Conservation (phyloP, 37 sponge, comb jelly and placozoan species). For the Tethya wilhelma region DNA sequence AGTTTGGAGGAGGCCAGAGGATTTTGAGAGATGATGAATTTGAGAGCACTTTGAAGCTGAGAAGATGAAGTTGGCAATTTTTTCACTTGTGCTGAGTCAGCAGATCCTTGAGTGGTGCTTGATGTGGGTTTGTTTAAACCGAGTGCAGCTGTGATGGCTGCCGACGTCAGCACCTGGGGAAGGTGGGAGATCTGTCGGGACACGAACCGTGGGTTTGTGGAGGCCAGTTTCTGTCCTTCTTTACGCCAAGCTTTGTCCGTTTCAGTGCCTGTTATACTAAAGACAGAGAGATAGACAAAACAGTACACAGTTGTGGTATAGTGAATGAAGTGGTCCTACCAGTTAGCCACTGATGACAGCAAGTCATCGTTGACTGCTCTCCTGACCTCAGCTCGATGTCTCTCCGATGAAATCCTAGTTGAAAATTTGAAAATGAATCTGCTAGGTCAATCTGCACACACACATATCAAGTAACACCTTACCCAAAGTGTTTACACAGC, state of each 20-base stretch:
- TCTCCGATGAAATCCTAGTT: conserved; percentile 73
- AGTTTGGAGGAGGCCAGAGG: neutral
- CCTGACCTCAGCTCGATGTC: conserved; percentile 85
- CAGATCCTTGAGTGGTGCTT: neutral
- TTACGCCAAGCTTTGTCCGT: conserved; percentile 42
- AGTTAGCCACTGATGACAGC: conserved; percentile 53
- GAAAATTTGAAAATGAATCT: neutral
- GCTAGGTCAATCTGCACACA: neutral
- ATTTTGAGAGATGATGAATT: conserved; percentile 33
- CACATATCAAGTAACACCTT: neutral
- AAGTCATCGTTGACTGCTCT: conserved; percentile 87
- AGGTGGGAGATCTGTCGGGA: conserved; percentile 20
- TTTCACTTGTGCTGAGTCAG: too few relatives aligned
- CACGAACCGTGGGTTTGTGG: conserved; percentile 31
- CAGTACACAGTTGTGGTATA: neutral
- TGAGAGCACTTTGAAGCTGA: conserved; percentile 47
- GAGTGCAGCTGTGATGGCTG: conserved; percentile 10
- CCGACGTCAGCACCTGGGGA: conserved; percentile 30
- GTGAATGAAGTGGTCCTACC: conserved; percentile 27
- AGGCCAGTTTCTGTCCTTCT: conserved; percentile 49
- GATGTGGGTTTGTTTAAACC: neutral
- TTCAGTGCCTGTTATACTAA: conserved; percentile 31
- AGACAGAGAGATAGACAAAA: neutral
- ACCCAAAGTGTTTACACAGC: conserved; percentile 51
- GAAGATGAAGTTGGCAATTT: neutral